Evolutionary conservation across 2,113 vertebrate genomes (phyloP).

Genomic region (Corythoichthys intestinalis): DNA sequence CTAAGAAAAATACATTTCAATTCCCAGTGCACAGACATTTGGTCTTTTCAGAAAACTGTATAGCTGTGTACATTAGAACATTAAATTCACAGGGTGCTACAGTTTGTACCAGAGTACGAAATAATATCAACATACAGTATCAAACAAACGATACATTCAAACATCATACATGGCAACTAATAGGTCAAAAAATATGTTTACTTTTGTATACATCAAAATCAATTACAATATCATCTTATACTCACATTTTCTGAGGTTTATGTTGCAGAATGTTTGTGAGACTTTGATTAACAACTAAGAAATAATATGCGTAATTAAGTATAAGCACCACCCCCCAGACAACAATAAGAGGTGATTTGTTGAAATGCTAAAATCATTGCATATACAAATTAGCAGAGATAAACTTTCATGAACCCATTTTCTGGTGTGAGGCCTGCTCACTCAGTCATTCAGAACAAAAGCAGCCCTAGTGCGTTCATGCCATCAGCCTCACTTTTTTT

Average conservation of each 20-base stretch:
- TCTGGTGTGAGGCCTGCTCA: conserved; percentile 68
- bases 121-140: conserved; percentile 17
- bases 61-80: conserved; percentile 35
- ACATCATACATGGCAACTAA: conserved; percentile 18
- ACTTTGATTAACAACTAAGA: conserved; percentile 15
- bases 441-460: conserved; percentile 43
- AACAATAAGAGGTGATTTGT: conserved; percentile 7
- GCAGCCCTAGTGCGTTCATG: conserved; percentile 41
- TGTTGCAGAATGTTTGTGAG: conserved; percentile 19
- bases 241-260: conserved; percentile 19
- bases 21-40: conserved; percentile 74
- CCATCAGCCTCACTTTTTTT: conserved; percentile 19
- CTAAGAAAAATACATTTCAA: conserved; percentile 72
- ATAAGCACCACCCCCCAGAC: not conserved
- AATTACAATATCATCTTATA: conserved; percentile 15
- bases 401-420: conserved; percentile 25
- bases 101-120: conserved; percentile 30
- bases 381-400: conserved; percentile 30
- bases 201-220: conserved; percentile 24
- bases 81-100: conserved; percentile 32
- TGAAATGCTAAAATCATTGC: conserved; percentile 20
- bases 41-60: conserved; percentile 62
- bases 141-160: conserved; percentile 47
- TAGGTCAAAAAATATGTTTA: not conserved
- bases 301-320: conserved; percentile 7